Percentiles rank a stretch among this genome's conserved stretches.
Evolutionary conservation across 2,888 invertebrate species (phyloP).

Genomic region (Fragum sueziense): DNA sequence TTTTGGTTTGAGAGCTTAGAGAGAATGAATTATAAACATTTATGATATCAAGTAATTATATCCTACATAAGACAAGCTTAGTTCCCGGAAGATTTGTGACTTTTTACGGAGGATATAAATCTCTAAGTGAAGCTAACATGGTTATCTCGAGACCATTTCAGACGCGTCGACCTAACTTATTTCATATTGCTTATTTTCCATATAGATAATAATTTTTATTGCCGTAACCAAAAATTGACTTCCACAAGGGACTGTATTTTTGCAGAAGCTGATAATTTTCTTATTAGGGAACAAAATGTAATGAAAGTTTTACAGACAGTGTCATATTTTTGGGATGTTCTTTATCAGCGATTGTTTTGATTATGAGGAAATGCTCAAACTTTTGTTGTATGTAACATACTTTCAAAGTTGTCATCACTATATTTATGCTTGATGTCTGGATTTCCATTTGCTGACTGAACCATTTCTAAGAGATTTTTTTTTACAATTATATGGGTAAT

Average conservation of each 20-base stretch:
- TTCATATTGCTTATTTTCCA: not conserved
- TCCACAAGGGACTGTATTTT: not conserved
- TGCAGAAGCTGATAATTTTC: not conserved
- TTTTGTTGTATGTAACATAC: too few species aligned
- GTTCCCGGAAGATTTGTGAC: conserved; percentile 4
- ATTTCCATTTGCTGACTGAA: too few species aligned
- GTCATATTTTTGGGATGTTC: too few species aligned
- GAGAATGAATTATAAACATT: conserved; percentile 14
- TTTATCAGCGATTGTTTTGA: too few species aligned
- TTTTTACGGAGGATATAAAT: conserved; percentile 8
- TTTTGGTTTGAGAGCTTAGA: not conserved
- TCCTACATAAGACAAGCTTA: conserved; percentile 5
- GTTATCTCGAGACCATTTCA: not conserved
- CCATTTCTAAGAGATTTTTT: too few species aligned
- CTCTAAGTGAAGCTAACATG: conserved; percentile 13
- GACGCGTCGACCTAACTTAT: not conserved
- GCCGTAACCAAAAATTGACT: not conserved
- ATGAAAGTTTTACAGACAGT: too few species aligned
- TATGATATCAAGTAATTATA: conserved; percentile 21
- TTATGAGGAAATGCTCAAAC: too few species aligned
- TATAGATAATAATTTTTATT: not conserved
- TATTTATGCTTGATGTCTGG: too few species aligned
- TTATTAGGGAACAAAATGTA: too few species aligned
- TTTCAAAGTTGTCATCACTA: too few species aligned
- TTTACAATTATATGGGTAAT: too few species aligned